A percentile compares a stretch with the other conserved stretches of the same genome.
These are phyloP conservation scores for Bombus superbus DNA, from an alignment of 1,140 invertebrate genomes.

Conservation along the genomic window DNA sequence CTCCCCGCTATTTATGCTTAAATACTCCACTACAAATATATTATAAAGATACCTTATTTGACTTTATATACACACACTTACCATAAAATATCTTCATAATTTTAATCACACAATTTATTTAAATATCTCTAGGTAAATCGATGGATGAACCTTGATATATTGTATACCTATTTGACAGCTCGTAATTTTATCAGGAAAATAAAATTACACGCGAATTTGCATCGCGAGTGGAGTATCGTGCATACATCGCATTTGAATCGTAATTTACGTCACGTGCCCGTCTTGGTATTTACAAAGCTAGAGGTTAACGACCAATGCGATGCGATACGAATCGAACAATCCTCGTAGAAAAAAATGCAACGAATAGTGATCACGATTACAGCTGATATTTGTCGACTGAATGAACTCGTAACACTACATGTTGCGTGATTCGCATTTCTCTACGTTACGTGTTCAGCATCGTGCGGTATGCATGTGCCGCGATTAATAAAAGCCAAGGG, in stretches of 20 bases:
- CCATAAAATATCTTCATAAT: not conserved
- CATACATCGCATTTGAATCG: not conserved
- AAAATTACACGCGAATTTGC: not conserved
- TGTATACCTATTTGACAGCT: not conserved
- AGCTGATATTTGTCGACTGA: constrained; percentile 24
- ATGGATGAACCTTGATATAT: not conserved
- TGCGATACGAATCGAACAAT: not conserved
- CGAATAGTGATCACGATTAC: not conserved
- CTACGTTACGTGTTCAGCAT: constrained; percentile 32
- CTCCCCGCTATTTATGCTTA: not conserved
- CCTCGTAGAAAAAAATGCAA: not conserved
- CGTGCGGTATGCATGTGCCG: constrained; percentile 10
- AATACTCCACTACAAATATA: not conserved
- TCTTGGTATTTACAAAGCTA: not conserved
- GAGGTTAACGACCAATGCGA: not conserved
- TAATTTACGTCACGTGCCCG: not conserved
- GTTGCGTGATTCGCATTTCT: constrained; percentile 35
- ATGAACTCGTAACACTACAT: constrained; percentile 28
- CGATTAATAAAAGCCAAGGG: constrained; percentile 38
- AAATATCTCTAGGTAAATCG: not conserved
- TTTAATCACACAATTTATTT: not conserved
- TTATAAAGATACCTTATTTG: not conserved
- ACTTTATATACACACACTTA: not conserved
- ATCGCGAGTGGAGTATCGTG: not conserved
- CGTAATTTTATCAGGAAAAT: not conserved